These are phyloP conservation scores for Leptestheria dahalacensis DNA, from an alignment of 1,140 invertebrate genomes.

Conservation along the genomic window DNA sequence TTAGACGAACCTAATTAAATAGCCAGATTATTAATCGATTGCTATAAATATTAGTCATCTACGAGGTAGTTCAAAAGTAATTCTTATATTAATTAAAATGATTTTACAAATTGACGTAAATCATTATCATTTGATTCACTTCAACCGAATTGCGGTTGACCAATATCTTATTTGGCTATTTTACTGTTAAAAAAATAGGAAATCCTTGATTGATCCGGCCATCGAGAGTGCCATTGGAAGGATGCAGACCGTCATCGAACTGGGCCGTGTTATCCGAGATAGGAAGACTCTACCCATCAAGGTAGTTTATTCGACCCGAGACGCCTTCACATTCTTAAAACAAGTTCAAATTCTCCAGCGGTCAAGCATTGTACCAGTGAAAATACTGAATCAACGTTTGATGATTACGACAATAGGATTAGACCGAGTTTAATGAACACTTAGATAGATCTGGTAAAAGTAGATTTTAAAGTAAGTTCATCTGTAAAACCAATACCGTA, in stretches of 20 bases:
- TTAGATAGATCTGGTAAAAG: no score
- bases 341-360: no score
- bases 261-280: slow-evolving; percentile 83
- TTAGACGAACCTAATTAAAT: not conserved
- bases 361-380: no score
- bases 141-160: no score
- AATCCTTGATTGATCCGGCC: slow-evolving; percentile 57
- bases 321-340: no score
- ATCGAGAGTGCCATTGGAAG: slow-evolving; percentile 78
- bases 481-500: no score
- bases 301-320: no score
- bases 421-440: no score
- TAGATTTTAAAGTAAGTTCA: no score
- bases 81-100: slow-evolving; percentile 2
- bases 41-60: not conserved
- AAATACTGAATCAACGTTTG: no score
- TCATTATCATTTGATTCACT: slow-evolving; percentile 6
- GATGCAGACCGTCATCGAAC: slow-evolving; percentile 92
- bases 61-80: slow-evolving; percentile 6
- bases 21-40: not conserved
- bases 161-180: no score
- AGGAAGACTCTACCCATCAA: slow-evolving; percentile 86
- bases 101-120: not conserved
- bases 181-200: slow-evolving; percentile 25
- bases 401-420: no score